phyloP scores from a whole-genome alignment of 2,888 invertebrate genomes.

The Eucriotettix oculatus region DNA sequence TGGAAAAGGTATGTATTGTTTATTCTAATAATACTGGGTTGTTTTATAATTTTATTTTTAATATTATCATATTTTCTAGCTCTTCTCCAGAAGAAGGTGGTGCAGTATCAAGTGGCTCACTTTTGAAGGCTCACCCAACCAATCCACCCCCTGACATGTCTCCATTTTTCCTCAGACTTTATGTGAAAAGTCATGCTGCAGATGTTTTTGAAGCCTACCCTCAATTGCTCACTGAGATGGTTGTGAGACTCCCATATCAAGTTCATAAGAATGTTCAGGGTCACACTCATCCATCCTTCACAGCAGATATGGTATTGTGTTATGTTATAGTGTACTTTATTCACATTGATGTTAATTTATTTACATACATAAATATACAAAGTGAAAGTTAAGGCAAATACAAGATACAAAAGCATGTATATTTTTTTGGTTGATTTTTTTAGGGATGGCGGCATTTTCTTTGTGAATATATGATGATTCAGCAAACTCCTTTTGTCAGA shows the following conservation, averaged over 20 bases:
- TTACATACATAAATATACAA: too few relatives aligned
- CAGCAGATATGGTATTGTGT: neutral
- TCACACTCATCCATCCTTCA: neutral
- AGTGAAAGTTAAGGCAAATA: too few relatives aligned
- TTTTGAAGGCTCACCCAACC: constrained; percentile 67
- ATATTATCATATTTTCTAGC: constrained; percentile 2
- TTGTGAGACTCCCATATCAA: constrained; percentile 83
- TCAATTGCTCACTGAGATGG: constrained; percentile 89
- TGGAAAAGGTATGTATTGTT: constrained; percentile 41
- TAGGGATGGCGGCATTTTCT: constrained; percentile 57
- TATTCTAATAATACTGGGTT: neutral
- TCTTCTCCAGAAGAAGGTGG: constrained; percentile 10
- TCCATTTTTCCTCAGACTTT: constrained; percentile 84
- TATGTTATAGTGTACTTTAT: neutral
- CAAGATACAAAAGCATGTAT: neutral
- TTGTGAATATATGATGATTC: constrained; percentile 91
- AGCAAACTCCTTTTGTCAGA: constrained; percentile 70
- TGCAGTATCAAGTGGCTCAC: constrained; percentile 35
- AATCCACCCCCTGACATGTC: constrained; percentile 85
- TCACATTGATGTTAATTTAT: too few relatives aligned
- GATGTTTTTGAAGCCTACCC: constrained; percentile 92
- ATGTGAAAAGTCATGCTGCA: constrained; percentile 76
- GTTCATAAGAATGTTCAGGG: constrained; percentile 31
- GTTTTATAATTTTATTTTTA: neutral
- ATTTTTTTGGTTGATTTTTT: neutral